These are phyloP conservation scores for Drosophila grimshawi DNA, from an alignment of 1,140 invertebrate species.

Conservation along the genomic window DNA sequence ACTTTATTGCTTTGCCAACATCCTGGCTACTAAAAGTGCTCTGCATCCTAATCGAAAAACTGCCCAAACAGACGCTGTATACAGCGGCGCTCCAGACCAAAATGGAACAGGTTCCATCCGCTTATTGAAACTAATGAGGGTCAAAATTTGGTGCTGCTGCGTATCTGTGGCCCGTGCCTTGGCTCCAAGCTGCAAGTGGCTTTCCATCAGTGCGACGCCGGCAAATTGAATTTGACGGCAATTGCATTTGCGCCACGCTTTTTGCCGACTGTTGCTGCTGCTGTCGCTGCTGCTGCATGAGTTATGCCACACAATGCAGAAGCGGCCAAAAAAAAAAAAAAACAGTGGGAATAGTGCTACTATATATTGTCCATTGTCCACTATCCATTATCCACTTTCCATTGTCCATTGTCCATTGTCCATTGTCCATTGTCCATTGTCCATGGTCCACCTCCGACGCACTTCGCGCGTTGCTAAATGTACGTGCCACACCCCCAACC, in stretches of 20 bases:
- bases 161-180: neutral
- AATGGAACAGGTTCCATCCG: neutral
- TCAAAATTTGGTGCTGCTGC: slow-evolving; percentile 9
- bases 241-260: slow-evolving; percentile 11
- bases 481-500: neutral
- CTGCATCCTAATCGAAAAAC: neutral
- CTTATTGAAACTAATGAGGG: slow-evolving; percentile 33
- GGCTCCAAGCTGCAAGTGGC: neutral
- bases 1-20: neutral
- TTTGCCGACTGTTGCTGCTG: neutral
- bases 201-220: neutral
- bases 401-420: neutral
- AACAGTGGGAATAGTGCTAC: neutral
- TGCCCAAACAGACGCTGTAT: neutral
- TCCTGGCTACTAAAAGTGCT: neutral
- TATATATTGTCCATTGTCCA: slow-evolving; percentile 5
- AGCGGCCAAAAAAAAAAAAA: slow-evolving; percentile 35
- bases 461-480: neutral
- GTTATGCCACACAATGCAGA: slow-evolving; percentile 47
- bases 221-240: slow-evolving; percentile 22
- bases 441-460: too few relatives aligned
- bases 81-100: neutral
- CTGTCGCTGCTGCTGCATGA: neutral
- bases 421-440: too few relatives aligned
- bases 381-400: neutral